Conservation (phyloP, 2,888 invertebrate genomes). For the Dichetophora obliterata region DNA sequence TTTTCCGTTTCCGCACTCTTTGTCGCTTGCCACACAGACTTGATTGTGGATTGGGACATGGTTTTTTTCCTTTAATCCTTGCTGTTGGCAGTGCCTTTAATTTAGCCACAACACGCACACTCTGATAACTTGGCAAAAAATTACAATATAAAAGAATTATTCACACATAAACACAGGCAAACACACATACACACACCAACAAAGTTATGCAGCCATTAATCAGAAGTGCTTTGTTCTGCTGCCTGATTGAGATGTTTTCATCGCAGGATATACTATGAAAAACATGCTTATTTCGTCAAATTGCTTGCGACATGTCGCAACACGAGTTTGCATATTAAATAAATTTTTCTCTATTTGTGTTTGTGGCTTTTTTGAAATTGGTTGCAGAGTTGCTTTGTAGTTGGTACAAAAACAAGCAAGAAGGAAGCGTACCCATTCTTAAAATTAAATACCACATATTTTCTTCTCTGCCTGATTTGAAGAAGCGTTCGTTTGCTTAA, state of each 20-base stretch:
- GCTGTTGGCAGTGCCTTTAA: not conserved
- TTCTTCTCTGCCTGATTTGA: too few species aligned
- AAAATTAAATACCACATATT: too few species aligned
- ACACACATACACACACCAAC: not conserved
- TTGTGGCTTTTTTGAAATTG: too few species aligned
- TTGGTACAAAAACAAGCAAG: too few species aligned
- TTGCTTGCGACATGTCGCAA: too few species aligned
- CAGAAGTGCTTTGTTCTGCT: not conserved
- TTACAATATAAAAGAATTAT: not conserved
- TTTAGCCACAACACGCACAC: conserved; percentile 1
- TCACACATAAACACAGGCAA: not conserved
- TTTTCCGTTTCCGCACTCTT: conserved; percentile 19
- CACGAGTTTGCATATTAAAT: too few species aligned
- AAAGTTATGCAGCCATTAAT: not conserved
- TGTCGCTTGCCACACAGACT: not conserved
- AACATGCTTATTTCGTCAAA: not conserved
- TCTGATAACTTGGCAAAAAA: not conserved
- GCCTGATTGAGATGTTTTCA: not conserved
- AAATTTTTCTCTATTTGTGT: too few species aligned
- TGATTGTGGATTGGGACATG: conserved; percentile 1
- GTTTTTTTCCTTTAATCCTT: not conserved
- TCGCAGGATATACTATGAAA: not conserved
- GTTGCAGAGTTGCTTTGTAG: too few species aligned
- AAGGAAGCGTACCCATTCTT: too few species aligned
- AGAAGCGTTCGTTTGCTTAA: too few species aligned